Conservation (phyloP, 2,888 invertebrate genomes). For the Stenotaenia linearis region DNA sequence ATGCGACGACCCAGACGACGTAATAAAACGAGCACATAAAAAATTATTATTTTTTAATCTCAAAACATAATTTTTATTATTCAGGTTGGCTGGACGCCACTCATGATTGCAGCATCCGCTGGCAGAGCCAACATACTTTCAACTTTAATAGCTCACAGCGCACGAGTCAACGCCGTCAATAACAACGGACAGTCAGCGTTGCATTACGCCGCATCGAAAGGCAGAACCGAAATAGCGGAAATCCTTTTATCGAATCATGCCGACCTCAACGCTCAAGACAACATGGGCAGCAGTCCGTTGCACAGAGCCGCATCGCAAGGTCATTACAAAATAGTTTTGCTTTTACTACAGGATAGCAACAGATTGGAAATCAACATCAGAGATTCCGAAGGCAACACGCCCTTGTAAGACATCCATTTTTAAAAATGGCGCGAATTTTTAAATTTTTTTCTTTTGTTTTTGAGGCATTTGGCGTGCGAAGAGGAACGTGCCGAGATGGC, state of each 20-base stretch:
- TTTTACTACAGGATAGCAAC: conserved; percentile 57
- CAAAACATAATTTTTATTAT: conserved; percentile 35
- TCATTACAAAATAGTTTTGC: conserved; percentile 60
- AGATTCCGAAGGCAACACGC: conserved; percentile 68
- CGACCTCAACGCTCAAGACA: conserved; percentile 62
- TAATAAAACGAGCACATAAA: conserved; percentile 42
- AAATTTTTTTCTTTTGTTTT: conserved; percentile 41
- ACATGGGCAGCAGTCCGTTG: conserved; percentile 65
- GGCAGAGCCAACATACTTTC: conserved; percentile 64
- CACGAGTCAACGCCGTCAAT: conserved; percentile 56
- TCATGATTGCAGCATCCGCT: conserved; percentile 73
- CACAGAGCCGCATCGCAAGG: conserved; percentile 77
- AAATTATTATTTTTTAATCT: background rate
- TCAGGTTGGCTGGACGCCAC: conserved; percentile 64
- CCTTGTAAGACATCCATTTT: conserved; percentile 57
- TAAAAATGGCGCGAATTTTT: too few relatives aligned
- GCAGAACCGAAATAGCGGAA: conserved; percentile 66
- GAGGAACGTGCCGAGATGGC: conserved; percentile 66
- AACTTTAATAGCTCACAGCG: conserved; percentile 61
- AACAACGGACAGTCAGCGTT: conserved; percentile 65
- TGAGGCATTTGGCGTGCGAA: conserved; percentile 75
- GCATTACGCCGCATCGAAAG: conserved; percentile 81
- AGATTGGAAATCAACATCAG: conserved; percentile 51
- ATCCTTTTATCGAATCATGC: conserved; percentile 62
- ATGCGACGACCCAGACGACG: conserved; percentile 67